Evolutionary conservation across 2,113 vertebrate genomes (phyloP).

Genomic region (Callionymus lyra): DNA sequence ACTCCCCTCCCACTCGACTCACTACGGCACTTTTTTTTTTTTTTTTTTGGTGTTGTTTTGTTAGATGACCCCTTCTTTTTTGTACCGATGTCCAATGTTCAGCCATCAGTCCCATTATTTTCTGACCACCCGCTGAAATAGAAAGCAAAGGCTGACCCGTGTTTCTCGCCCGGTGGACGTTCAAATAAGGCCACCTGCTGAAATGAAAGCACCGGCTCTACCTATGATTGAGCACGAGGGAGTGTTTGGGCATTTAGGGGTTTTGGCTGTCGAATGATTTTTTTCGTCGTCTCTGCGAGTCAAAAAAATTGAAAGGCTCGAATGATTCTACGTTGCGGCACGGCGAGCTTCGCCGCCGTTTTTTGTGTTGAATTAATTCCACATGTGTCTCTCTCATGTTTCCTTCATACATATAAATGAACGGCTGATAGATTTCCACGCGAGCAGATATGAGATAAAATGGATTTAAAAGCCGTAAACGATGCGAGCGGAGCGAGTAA

Average conservation of each 20-base stretch:
- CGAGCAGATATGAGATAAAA: constrained; percentile 40
- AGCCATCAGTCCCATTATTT: constrained; percentile 40
- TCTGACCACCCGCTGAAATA: constrained; percentile 45
- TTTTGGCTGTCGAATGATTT: constrained; percentile 15
- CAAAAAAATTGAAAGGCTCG: neutral
- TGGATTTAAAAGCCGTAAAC: constrained; percentile 43
- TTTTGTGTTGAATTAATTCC: constrained; percentile 35
- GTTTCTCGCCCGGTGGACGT: constrained; percentile 12
- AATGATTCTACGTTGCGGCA: neutral
- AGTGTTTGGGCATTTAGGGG: constrained; percentile 5
- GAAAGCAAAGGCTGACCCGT: constrained; percentile 40
- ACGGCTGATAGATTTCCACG: constrained; percentile 34
- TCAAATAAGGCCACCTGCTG: constrained; percentile 40
- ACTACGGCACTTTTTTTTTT: constrained; percentile 6
- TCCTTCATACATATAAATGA: constrained; percentile 47
- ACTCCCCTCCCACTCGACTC: constrained; percentile 6
- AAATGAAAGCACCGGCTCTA: constrained; percentile 38
- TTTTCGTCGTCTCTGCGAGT: constrained; percentile 2
- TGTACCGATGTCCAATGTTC: constrained; percentile 32
- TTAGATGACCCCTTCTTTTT: constrained; percentile 37
- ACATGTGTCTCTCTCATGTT: constrained; percentile 27
- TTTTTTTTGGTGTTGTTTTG: constrained; percentile 40
- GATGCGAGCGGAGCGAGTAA: constrained; percentile 34
- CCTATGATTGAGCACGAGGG: constrained; percentile 19
- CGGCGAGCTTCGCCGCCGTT: neutral